Evolutionary conservation across 2,113 vertebrate species (phyloP).

Genomic region (Plectropomus leopardus): DNA sequence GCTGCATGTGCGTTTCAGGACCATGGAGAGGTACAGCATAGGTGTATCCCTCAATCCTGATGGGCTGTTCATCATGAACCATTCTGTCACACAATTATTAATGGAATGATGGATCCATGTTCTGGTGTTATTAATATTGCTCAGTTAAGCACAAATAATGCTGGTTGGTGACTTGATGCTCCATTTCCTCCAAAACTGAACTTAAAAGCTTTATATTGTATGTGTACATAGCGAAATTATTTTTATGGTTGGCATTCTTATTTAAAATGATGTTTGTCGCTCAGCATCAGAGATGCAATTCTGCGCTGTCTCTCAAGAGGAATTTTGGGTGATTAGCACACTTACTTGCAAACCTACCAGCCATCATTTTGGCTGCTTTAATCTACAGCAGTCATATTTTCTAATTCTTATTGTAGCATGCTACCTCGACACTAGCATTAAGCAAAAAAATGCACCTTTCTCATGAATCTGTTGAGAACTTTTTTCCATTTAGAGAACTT

Average conservation of each 20-base stretch:
- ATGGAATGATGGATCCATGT: background rate
- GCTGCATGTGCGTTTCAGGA: background rate
- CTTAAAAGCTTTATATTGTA: background rate
- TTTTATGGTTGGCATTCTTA: background rate
- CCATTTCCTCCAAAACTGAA: background rate
- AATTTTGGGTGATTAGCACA: background rate
- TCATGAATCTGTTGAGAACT: background rate
- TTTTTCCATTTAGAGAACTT: background rate
- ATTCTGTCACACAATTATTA: background rate
- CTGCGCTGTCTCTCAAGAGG: background rate
- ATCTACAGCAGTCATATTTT: background rate
- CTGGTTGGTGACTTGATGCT: background rate
- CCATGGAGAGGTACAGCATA: slow-evolving; percentile 6
- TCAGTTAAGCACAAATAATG: background rate
- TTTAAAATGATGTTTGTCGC: background rate
- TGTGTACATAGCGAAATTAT: background rate
- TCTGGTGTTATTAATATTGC: background rate
- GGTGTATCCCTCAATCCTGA: background rate
- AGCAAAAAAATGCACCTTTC: background rate
- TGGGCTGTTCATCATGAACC: background rate
- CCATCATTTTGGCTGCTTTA: background rate
- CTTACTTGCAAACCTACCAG: background rate
- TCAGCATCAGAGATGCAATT: background rate
- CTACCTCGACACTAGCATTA: background rate
- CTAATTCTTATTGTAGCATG: background rate